phyloP scores from a whole-genome alignment of 2,797 vertebrate species.

The Macropus fuliginosus region DNA sequence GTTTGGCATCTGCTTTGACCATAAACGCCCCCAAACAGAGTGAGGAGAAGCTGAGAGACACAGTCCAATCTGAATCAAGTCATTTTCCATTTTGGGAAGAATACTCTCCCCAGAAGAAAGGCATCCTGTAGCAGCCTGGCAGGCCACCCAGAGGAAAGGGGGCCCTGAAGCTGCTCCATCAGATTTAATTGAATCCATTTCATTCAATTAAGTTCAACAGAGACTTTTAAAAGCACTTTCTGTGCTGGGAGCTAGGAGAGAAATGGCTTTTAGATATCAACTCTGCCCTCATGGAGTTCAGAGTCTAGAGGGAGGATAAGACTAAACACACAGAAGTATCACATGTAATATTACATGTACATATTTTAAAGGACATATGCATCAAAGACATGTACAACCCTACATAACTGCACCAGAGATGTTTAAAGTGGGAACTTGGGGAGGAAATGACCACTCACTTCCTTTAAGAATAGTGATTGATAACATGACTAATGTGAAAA shows the following conservation, averaged over 20 bases:
- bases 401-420: not conserved
- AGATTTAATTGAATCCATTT: not conserved
- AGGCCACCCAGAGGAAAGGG: not conserved
- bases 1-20: not conserved
- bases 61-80: not conserved
- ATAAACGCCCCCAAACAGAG: not conserved
- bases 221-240: not conserved
- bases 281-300: not conserved
- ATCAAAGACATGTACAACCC: not conserved
- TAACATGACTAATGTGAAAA: no score
- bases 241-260: not conserved
- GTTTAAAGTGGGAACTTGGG: not conserved
- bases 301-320: not conserved
- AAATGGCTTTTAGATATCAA: not conserved
- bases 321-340: not conserved
- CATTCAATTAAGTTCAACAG: not conserved
- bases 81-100: conserved; percentile 5
- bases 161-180: not conserved
- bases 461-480: not conserved
- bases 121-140: not conserved
- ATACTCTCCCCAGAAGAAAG: not conserved
- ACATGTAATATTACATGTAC: not conserved
- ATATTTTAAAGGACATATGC: not conserved
- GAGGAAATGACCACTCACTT: not conserved
- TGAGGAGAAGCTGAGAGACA: not conserved